Evolutionary conservation across 2,113 vertebrate species (phyloP), one percentile per base, ranked within the genome.

Genomic region (Daubentonia madagascariensis): DNA sequence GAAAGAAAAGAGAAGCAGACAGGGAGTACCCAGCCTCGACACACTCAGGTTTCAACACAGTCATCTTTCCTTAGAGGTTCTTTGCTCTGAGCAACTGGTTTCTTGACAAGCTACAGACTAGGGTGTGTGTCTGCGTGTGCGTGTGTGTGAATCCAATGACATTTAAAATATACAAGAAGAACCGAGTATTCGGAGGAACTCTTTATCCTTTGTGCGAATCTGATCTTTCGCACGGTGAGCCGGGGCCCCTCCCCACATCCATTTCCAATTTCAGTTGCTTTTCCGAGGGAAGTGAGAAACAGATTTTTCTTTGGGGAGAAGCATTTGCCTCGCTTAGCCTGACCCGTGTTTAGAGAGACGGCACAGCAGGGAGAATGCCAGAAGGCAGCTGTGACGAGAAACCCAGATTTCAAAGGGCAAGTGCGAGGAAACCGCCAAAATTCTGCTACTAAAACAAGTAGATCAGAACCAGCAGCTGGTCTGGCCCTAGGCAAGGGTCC

Each of bases 331-430:
- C 23, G 13, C 43, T 72, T 40, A 61, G 54, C 59, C 23, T 84
- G 80, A 54, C 68, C 7, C 61, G 23, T 40, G 1, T 86, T 80
- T 85, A 59, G 57, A 48, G 6, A 87, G 73, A 70, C 40, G 30
- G 32, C 35, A 10, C 12, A 72, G 8, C 25, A 67, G 37, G 32
- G 9, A 61, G 37, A 35, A 81, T 89, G 87, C 52, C 90, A 85
- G 67, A 80, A 28, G 67, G 59, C 57, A 93, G 14, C 73, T 45
- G 23, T 70, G 28, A 80, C 37, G 63, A 72, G 75, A 90, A 92
- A 92, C 14, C 37, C 59, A 40, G 20, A 92, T 93, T 91, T 93
- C 81, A 68, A 95, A 94, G 48, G 59, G 70, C 68, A 86, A 59
- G 23, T 50, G 6, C 45, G 68, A 92, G 30, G 79, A 22, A 83